These are phyloP conservation scores for Itoplectis maculator DNA, from an alignment of 2,888 invertebrate genomes.

Conservation along the genomic window DNA sequence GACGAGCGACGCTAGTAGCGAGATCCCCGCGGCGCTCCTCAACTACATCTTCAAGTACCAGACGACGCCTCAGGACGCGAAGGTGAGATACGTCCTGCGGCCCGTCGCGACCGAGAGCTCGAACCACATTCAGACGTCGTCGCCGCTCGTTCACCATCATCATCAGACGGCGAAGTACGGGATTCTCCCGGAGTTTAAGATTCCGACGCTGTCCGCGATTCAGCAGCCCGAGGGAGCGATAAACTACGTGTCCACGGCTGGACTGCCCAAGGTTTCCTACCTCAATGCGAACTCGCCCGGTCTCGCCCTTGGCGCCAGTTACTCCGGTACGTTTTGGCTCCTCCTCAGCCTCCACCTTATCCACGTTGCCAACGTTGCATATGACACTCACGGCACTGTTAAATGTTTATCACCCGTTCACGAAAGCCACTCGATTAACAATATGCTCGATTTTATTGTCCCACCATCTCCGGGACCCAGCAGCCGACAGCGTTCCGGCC, in stretches of 20 bases:
- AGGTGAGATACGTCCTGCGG: conserved; percentile 71
- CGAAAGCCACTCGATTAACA: too few relatives aligned
- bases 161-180: conserved; percentile 60
- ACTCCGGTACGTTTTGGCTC: conserved; percentile 40
- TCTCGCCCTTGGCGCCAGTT: conserved; percentile 31
- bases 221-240: conserved; percentile 71
- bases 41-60: conserved; percentile 69
- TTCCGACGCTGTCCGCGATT: conserved; percentile 70
- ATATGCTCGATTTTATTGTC: neutral
- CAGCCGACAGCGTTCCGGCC: conserved; percentile 36
- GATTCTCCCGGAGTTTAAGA: conserved; percentile 68
- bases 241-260: conserved; percentile 69
- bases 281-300: conserved; percentile 63
- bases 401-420: neutral
- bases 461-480: neutral
- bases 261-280: conserved; percentile 71
- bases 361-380: too few relatives aligned
- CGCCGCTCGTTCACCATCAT: conserved; percentile 63
- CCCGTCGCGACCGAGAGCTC: conserved; percentile 69
- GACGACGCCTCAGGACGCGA: conserved; percentile 70
- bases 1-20: conserved; percentile 11
- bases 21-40: conserved; percentile 57
- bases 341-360: too few relatives aligned
- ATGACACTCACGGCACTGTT: neutral
- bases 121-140: conserved; percentile 68